Evolutionary conservation across 2,113 vertebrate species (phyloP).

Genomic region (Callipepla californica): DNA sequence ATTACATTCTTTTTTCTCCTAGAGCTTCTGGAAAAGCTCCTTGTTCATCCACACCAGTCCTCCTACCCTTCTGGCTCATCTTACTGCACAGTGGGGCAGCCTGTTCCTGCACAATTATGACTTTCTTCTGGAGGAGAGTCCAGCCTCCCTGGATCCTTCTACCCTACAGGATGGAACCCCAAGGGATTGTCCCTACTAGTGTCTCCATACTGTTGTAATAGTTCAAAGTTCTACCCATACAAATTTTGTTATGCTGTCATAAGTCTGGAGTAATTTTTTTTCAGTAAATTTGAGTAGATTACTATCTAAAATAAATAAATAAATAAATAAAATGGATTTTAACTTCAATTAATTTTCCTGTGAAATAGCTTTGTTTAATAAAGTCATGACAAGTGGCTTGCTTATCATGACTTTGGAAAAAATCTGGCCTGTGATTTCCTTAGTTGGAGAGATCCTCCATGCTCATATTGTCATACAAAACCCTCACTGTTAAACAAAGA

Average conservation of each 20-base stretch:
- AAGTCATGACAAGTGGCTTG: neutral
- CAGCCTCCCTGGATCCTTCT: too few relatives aligned
- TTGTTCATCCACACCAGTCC: too few relatives aligned
- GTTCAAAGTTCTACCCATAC: neutral
- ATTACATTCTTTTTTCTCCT: too few relatives aligned
- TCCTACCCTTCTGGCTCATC: too few relatives aligned
- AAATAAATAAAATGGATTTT: too few relatives aligned
- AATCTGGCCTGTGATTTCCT: neutral
- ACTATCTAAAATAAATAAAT: neutral
- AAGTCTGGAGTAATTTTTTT: neutral
- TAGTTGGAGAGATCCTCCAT: neutral
- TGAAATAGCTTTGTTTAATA: neutral
- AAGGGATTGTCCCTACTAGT: too few relatives aligned
- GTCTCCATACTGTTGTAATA: too few relatives aligned
- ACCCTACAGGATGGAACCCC: too few relatives aligned
- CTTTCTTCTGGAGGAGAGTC: too few relatives aligned
- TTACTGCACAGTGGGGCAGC: too few relatives aligned
- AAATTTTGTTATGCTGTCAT: neutral
- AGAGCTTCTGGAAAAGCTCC: too few relatives aligned
- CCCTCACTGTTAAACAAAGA: neutral
- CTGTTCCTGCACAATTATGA: too few relatives aligned
- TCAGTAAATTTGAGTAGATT: neutral
- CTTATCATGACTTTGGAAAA: neutral
- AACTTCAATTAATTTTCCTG: neutral
- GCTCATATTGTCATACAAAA: neutral